These are phyloP conservation scores for Leucophenga montana DNA, from an alignment of 2,888 invertebrate species.

Conservation along the genomic window DNA sequence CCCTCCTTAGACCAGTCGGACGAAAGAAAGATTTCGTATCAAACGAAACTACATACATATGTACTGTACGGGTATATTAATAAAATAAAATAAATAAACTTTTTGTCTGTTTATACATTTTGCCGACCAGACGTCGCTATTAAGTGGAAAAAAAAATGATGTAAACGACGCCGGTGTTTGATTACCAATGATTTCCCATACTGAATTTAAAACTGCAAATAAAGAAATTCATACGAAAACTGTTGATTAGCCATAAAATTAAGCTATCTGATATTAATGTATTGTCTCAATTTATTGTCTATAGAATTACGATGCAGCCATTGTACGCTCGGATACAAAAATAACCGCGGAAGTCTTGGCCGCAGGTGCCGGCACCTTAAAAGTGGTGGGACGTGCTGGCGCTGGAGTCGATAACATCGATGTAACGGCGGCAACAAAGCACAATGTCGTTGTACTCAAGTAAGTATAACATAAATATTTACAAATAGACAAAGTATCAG, in stretches of 20 bases:
- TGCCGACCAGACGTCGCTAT: too few species aligned
- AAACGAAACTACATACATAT: too few species aligned
- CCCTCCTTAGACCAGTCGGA: too few species aligned
- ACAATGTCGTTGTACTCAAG: constrained; percentile 94
- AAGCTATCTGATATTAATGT: not conserved
- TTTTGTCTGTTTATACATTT: too few species aligned
- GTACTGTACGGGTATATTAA: too few species aligned
- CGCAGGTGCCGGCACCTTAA: constrained; percentile 81
- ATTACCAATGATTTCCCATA: too few species aligned
- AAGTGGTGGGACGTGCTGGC: constrained; percentile 96
- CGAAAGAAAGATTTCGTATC: too few species aligned
- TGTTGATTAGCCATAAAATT: not conserved
- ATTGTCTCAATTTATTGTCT: not conserved
- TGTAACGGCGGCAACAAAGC: constrained; percentile 85
- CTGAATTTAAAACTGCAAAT: not conserved
- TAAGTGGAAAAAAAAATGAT: too few species aligned
- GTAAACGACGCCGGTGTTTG: too few species aligned
- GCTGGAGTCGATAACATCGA: constrained; percentile 99
- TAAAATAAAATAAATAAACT: too few species aligned
- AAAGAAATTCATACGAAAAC: not conserved
- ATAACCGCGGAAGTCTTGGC: constrained; percentile 90
- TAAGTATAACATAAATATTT: constrained; percentile 75
- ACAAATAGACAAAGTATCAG: not conserved
- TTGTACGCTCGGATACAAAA: constrained; percentile 95
- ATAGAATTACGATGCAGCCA: constrained; percentile 91